A percentile compares a stretch with the other conserved stretches of the same genome.
phyloP scores from a whole-genome alignment of 2,113 vertebrate species.

The Origma solitaria region DNA sequence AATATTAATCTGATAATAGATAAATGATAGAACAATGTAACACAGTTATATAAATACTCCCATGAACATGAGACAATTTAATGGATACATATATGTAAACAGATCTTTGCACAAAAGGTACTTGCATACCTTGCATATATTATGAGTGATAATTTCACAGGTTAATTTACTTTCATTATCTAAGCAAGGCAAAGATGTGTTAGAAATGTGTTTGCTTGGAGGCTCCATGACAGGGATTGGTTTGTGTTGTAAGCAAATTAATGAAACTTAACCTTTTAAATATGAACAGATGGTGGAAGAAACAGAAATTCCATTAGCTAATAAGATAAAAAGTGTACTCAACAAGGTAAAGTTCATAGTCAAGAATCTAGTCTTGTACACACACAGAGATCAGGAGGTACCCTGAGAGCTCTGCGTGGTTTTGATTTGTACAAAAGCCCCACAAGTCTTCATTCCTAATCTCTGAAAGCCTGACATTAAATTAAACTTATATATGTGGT shows the following conservation, averaged over 20 bases:
- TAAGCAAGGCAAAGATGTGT: neutral
- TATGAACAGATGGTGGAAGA: neutral
- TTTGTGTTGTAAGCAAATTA: slow-evolving; percentile 4
- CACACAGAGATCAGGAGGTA: neutral
- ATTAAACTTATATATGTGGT: neutral
- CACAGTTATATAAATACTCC: neutral
- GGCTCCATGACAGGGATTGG: neutral
- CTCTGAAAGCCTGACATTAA: slow-evolving; percentile 11
- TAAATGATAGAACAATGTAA: neutral
- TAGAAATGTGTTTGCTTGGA: neutral
- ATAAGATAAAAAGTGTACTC: neutral
- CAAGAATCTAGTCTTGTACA: neutral
- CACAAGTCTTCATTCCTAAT: neutral
- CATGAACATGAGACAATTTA: neutral
- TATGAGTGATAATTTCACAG: neutral
- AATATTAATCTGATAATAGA: neutral
- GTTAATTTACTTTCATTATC: neutral
- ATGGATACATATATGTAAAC: neutral
- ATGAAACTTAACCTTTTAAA: slow-evolving; percentile 4
- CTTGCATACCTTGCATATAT: neutral
- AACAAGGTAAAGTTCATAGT: neutral
- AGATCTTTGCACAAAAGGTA: neutral
- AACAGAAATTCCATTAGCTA: slow-evolving; percentile 19
- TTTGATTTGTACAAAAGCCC: neutral
- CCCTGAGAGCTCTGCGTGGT: neutral